Evolutionary conservation across 2,797 vertebrate genomes (phyloP), one percentile per base, ranked within the genome.

Genomic region (Petrocephalus sullivani): DNA sequence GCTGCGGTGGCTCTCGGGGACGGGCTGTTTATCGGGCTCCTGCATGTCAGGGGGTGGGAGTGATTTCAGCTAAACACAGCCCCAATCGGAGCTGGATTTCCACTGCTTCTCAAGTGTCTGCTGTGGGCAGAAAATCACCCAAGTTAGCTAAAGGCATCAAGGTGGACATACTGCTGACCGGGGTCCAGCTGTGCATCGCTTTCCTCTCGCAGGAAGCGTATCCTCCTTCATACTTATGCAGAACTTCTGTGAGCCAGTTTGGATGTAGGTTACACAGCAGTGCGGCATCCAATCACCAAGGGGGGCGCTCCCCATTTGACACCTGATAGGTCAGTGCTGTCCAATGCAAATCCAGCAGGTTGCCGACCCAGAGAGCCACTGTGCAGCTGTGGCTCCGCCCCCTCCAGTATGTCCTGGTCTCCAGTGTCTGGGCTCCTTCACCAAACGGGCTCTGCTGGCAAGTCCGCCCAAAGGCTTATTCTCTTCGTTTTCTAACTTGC

Each of bases 11-110:
- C 23, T 49, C 28, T 46, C 5, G 9, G 67, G 10, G 12, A 71
- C 67, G 57, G 78, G 86, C 33, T 89, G 88, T 91, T 91, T 87
- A 90, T 91, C 91, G 89, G 89, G 54, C 61, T 33, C 88, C 87
- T 61, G 54, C 19, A 14, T 56, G 87, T 0, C n/a, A 16, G 82
- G 7, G 86, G 51, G 84, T 0, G 8, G 21, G 12, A 14, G 21
- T 4, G 16, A 28, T 87, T 57, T 16, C 23, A 53, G 53, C 57
- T 83, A 21, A 14, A 37, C 56, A 87, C 86, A 84, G 41, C 21
- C 60, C 33, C 85, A n/a, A 54, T 54, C 23, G 64, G 46, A 2
- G 7, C 14, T 16, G 75, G 10, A 53, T 61, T 61, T 61, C 16
- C 14, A 5, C 75, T 10, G n/a, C 53, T 54, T 82, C 56, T 49